Base-by-base conservation (phyloP, 2,888 invertebrate species). In the Apoderus coryli region DNA sequence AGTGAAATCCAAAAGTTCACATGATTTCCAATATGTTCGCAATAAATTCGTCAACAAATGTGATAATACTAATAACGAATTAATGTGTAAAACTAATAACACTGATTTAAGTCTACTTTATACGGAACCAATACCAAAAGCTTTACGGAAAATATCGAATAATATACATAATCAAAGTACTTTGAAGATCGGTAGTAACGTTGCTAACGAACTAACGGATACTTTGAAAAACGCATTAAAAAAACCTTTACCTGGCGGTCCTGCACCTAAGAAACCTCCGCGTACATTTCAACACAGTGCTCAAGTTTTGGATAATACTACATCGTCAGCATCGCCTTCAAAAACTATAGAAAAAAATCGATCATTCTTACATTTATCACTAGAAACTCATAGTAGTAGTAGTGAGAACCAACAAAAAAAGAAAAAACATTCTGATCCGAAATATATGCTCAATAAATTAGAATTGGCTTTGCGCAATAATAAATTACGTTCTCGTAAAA, bases 191-290 rank as follows among this genome's bases (percentile, higher is more conserved):
- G 35, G 37, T 16, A 36, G 36, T 16, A 34, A 33, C 5, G 33
- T 33, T 16, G 15, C 35, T 4, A 32, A 35, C 19, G 42, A 44
- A 35, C 43, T 57, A 33, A 54, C 69, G 0, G 73, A 73, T 41
- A 74, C 72, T 2, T 54, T 77, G 16, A 72, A 71, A 47, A 67
- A 67, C 37, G 75, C 73, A 10, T 54, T 77, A 25, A 71, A 69
- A 47, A 69, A 73, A 40, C 77, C 77, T 0, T 46, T 79, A 27
- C 79, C 79, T 0, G 37, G 55, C 3, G 78, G 77, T 0, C 77
- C 78, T 4, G 76, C 80, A 1, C 81, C 80, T 0, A 72, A 72
- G 44, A 80, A 81, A 49, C 80, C 81, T 2, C 81, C 80, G 0
- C 55, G 80, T 38, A 69, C 67, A 2, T 74, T 76, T 44, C 58